phyloP scores from a whole-genome alignment of 1,140 invertebrate genomes.

The Drosophila tropicalis region DNA sequence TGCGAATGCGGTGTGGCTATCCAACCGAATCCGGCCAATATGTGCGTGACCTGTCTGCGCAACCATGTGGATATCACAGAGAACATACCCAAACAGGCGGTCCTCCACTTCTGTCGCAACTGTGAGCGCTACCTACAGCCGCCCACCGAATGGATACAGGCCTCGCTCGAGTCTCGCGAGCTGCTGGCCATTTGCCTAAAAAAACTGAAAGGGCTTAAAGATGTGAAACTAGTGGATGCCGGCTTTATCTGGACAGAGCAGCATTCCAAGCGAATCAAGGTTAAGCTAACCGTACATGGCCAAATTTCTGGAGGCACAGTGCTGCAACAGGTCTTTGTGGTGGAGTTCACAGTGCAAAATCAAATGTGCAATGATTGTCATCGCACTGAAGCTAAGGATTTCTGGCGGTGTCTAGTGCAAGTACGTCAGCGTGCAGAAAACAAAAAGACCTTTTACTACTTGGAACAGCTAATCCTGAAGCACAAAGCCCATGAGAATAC shows the following conservation, averaged over 20 bases:
- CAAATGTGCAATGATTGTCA: conserved; percentile 99
- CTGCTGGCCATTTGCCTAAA: conserved; percentile 96
- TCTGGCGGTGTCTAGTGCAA: conserved; percentile 96
- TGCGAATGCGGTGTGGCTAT: conserved; percentile 93
- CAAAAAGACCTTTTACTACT: conserved; percentile 99
- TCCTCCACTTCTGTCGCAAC: conserved; percentile 94
- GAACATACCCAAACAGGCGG: conserved; percentile 97
- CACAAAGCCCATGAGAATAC: conserved; percentile 96
- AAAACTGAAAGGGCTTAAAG: conserved; percentile 95
- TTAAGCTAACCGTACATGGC: conserved; percentile 98
- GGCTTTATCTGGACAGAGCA: conserved; percentile 99
- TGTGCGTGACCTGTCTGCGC: conserved; percentile 97
- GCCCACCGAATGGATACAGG: conserved; percentile 95
- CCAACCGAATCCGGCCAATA: conserved; percentile 97
- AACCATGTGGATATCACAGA: conserved; percentile 97
- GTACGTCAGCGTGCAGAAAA: conserved; percentile 94
- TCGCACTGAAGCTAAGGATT: conserved; percentile 98
- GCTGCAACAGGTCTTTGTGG: conserved; percentile 95
- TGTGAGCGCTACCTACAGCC: conserved; percentile 98
- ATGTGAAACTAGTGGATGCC: conserved; percentile 96
- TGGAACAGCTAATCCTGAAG: conserved; percentile 99
- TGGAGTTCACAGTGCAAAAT: conserved; percentile 95
- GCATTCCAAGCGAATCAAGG: conserved; percentile 98
- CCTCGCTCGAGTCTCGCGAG: conserved; percentile 96
- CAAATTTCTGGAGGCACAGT: conserved; percentile 94